Evolutionary conservation across 2,888 invertebrate genomes (phyloP), one percentile per base, ranked within the genome.

Genomic region (Agonopterix subpropinquella): DNA sequence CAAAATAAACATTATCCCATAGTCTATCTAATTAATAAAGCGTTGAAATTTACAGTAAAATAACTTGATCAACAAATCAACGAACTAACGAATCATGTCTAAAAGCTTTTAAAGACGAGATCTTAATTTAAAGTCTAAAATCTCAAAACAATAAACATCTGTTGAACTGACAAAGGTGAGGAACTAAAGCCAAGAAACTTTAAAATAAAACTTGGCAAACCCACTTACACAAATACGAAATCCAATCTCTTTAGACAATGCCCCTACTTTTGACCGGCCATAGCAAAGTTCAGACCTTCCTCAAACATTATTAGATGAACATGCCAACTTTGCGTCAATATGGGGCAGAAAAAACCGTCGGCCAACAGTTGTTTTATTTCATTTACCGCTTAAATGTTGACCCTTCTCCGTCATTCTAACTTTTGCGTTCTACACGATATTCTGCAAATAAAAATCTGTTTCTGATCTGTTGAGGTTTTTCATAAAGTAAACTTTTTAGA

Each of bases 251-350:
- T 7, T 42, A 39, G 42, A 42, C 47, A 36, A 47, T 13, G 36
- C 36, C 36, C 10, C 36, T 8, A 8, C 13, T 43, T 50, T 47
- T 45, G 43, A 36, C 15, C 41, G 50, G 36, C 44, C 41, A 44
- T 51, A 49, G 52, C 57, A 57, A 52, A 53, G 54, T 54, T 53
- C 45, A 53, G 57, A 55, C 51, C 47, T 47, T 47, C 43, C 37
- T 47, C 47, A 67, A 62, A 58, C 59, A 57, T 67, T 67, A 70
- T 71, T 70, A 67, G 63, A 61, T 59, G 51, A 61, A 64, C 61
- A 67, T 65, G 65, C 62, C 66, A 65, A 61, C 55, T 55, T 53
- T 45, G 60, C 59, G 63, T 64, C 65, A 64, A 55, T 57, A 62
- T 53, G 58, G 47, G 54, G 51, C 44, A 43, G 47, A 44, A 28